Evolutionary conservation across 2,797 vertebrate genomes (phyloP).

Genomic region (Pteropus rufus): DNA sequence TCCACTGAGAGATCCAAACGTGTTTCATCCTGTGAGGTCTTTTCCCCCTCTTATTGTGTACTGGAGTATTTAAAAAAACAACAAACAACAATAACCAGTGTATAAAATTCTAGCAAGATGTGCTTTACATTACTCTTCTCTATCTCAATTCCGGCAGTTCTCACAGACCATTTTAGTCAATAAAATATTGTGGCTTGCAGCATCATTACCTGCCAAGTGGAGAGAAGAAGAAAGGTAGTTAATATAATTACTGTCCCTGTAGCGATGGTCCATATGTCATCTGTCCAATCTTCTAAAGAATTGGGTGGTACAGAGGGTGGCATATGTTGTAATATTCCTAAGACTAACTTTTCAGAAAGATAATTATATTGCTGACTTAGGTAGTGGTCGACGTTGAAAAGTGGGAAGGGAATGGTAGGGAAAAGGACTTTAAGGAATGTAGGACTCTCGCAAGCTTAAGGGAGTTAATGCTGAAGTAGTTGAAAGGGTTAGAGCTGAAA

Average conservation of each 20-base stretch:
- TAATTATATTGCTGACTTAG: background rate
- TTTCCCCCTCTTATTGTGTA: background rate
- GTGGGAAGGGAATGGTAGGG: background rate
- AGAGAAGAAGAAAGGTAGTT: slow-evolving; percentile 20
- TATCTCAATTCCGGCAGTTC: background rate
- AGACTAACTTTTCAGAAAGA: slow-evolving; percentile 2
- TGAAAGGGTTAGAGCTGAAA: background rate
- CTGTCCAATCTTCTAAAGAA: background rate
- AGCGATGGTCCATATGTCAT: background rate
- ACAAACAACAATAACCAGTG: background rate
- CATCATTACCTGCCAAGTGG: background rate
- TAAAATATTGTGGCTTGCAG: background rate
- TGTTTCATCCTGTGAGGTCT: background rate
- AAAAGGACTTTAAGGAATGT: background rate
- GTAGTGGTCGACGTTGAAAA: background rate
- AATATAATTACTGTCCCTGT: background rate
- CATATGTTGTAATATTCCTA: background rate
- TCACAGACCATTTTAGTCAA: background rate
- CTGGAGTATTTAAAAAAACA: background rate
- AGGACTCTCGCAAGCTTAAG: background rate
- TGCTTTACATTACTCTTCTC: background rate
- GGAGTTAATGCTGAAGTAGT: background rate
- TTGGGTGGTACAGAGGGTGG: background rate
- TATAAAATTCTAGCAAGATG: background rate
- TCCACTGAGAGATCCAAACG: background rate